Evolutionary conservation across 1,140 invertebrate genomes (phyloP).

Genomic region (Heliothis subflexa): DNA sequence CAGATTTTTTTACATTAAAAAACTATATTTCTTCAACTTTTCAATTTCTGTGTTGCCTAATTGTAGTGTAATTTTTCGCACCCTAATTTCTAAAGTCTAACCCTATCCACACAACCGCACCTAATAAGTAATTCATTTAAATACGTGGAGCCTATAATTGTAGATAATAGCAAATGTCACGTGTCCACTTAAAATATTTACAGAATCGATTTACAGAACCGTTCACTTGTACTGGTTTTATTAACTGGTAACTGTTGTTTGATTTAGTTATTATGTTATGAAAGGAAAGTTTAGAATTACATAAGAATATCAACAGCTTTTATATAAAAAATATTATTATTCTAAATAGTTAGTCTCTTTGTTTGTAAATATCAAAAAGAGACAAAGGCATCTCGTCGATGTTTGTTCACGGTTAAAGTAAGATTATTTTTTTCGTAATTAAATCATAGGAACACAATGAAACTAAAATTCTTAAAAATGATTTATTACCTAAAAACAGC

Average conservation of each 20-base stretch:
- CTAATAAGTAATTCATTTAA: not conserved
- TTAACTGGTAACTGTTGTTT: not conserved
- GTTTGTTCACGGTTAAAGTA: too few relatives aligned
- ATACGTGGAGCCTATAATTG: not conserved
- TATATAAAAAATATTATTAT: too few relatives aligned
- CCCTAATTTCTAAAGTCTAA: not conserved
- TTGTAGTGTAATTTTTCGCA: not conserved
- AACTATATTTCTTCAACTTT: not conserved
- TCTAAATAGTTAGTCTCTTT: too few relatives aligned
- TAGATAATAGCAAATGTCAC: constrained; percentile 14
- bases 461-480: not conserved
- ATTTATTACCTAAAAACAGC: not conserved
- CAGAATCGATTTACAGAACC: not conserved
- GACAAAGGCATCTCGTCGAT: too few relatives aligned
- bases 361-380: too few relatives aligned
- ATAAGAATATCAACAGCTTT: too few relatives aligned
- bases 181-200: constrained; percentile 3
- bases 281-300: too few relatives aligned
- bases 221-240: not conserved
- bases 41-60: not conserved
- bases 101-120: not conserved
- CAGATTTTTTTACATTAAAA: too few relatives aligned
- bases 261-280: too few relatives aligned
- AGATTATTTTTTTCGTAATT: too few relatives aligned
- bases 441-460: not conserved